Conservation (phyloP, 92 coral and sea anemone genomes). For the Phenganax marumi region DNA sequence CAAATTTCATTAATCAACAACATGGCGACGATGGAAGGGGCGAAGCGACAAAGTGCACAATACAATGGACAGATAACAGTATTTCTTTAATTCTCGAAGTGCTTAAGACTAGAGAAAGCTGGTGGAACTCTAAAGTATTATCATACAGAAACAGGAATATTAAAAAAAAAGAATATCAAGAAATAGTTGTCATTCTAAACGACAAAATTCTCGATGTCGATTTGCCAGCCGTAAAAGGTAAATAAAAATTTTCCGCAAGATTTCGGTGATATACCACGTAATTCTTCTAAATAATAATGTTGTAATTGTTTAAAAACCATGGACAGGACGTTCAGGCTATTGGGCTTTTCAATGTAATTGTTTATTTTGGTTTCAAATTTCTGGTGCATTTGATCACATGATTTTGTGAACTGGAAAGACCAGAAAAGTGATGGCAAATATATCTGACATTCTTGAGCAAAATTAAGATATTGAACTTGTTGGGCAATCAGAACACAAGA, state of each 20-base stretch:
- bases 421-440: not conserved
- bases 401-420: not conserved
- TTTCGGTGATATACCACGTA: no score
- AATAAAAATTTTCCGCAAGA: not conserved
- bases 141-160: slow-evolving; percentile 44
- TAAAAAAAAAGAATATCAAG: slow-evolving; percentile 56
- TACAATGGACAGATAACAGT: slow-evolving; percentile 36
- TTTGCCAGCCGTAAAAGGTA: slow-evolving; percentile 45
- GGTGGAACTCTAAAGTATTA: slow-evolving; percentile 54
- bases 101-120: slow-evolving; percentile 53
- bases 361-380: not conserved
- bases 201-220: slow-evolving; percentile 59
- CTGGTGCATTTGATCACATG: not conserved
- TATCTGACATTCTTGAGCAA: not conserved
- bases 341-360: not conserved
- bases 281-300: no score
- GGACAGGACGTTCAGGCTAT: no score
- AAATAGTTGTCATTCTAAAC: slow-evolving; percentile 56
- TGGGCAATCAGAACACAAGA: slow-evolving; percentile 7
- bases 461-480: slow-evolving; percentile 4
- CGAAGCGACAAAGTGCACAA: not conserved
- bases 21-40: slow-evolving; percentile 40
- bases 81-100: slow-evolving; percentile 48
- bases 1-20: slow-evolving; percentile 13
- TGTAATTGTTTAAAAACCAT: no score